Evolutionary conservation across 2,797 vertebrate species (phyloP), one percentile per base, ranked within the genome.

Genomic region (Tamandua tetradactyla): DNA sequence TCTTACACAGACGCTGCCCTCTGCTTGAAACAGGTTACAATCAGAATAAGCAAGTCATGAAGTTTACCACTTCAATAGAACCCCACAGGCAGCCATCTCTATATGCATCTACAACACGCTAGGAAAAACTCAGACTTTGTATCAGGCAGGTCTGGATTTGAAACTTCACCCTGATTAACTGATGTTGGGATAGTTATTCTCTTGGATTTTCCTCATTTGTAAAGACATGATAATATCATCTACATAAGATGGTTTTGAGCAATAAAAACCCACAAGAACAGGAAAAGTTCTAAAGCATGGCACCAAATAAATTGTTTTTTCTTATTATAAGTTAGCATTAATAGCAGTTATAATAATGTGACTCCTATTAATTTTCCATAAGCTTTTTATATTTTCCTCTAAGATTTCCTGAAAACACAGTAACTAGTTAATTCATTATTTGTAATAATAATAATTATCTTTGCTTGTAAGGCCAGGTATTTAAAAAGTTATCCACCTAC

Each of bases 21-120:
- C 35, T 85, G 13, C 74, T 62, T 69, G 23, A 88, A 80, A 47
- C 12, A 35, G 57, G 52, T 81, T 89, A 87, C 27, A 81, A 75
- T 74, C 20, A 40, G 75, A 82, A 91, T 83, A 84, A 94, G 85
- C 23, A 80, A 83, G 83, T 85, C 88, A 87, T 68, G 93, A 20
- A 44, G 71, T 79, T 89, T 35, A 64, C 49, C 4, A 40, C 7
- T 84, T 87, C 82, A 78, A 62, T 18, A 71, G 49, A 94, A 71
- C 15, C 40, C 52, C 32, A 68, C 64, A 80, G 59, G 20, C 57
- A 91, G 37, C 64, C 37, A 59, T 87, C 64, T 52, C n/a, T 80
- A 5, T 13, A 52, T 15, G 30, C 44, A 23, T 74, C 66, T 61
- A 30, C 0, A 40, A 1, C 11, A 72, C 25, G 42, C 68, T 61